Evolutionary conservation across 2,888 invertebrate genomes (phyloP).

Genomic region (Ellobium chinense): DNA sequence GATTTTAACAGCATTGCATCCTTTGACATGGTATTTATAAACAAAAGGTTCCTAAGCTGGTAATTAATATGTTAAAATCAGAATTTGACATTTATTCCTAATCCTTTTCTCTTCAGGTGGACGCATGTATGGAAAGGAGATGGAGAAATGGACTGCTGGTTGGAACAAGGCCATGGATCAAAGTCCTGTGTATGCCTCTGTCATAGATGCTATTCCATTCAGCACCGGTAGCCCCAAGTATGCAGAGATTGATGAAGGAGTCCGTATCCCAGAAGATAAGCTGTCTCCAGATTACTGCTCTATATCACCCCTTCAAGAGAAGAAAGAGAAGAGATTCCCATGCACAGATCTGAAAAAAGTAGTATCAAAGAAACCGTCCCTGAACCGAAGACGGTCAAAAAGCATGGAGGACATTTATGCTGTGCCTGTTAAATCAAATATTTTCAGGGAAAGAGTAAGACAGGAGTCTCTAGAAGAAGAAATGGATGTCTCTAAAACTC

Average conservation of each 20-base stretch:
- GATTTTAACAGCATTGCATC: too few species aligned
- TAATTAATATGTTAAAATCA: too few species aligned
- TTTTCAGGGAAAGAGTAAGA: not conserved
- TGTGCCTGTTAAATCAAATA: constrained; percentile 15
- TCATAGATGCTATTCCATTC: constrained; percentile 33
- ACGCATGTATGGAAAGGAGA: too few species aligned
- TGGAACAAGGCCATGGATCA: constrained; percentile 4
- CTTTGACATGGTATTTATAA: too few species aligned
- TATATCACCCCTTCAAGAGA: not conserved
- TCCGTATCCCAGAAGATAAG: not conserved
- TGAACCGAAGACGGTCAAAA: constrained; percentile 40
- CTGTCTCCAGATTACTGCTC: constrained; percentile 11
- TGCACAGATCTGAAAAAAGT: not conserved
- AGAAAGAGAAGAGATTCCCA: not conserved
- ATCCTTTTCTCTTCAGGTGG: too few species aligned
- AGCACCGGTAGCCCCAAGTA: constrained; percentile 34
- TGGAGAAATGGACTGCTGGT: not conserved
- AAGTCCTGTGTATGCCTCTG: constrained; percentile 33
- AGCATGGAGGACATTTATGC: constrained; percentile 46
- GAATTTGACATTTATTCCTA: too few species aligned
- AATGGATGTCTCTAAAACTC: not conserved
- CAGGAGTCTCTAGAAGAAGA: not conserved
- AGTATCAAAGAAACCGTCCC: constrained; percentile 17
- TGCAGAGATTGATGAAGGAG: constrained; percentile 24
- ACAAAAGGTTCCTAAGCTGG: too few species aligned